Base-by-base conservation (phyloP, 1,140 invertebrate species). In the Agrilus planipennis region DNA sequence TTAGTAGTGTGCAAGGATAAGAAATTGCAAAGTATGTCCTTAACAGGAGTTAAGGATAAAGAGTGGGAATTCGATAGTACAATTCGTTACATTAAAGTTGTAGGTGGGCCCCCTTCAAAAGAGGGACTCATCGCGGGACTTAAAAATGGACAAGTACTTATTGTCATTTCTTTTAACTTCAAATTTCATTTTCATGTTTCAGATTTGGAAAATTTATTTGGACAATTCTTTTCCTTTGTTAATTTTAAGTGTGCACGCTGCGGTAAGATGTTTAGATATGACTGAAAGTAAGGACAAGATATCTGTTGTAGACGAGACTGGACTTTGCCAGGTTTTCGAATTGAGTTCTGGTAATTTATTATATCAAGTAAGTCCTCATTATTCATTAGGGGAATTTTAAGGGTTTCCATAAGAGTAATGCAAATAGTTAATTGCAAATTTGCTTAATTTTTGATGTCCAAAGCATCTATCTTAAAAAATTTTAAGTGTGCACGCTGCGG, bases 271-370 rank as follows among this genome's bases (percentile, higher is more conserved):
- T 57, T 62, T 97, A 9, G 87, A 91, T 60, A 68, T 94, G 15
- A 94, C 84, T 64, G 75, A 79, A 7, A 75, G 77, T 22, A 74
- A 79, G 30, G 71, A 75, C 41, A 82, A 82, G 56, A 64, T 98
- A 14, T 91, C 93, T 1, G 82, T 96, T 10, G 91, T 99, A 2
- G 94, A 95, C 64, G 93, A 98, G 54, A 74, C 78, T 29, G 85
- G 82, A 7, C 72, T 82, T 3, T 78, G 89, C 49, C 76, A 85
- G 34, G 84, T 94, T 2, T 93, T 89, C 58, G 80, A 87, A 55
- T 62, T 92, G 9, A 67, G 73, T 17, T 82, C 69, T 1, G 81
- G 79, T 7, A 76, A 84, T 28, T 64, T 86, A 6, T 44, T 75
- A 1, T 88, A 79, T 64, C 76, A 86, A 60, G 81, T 83, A 53